Evolutionary conservation across 2,113 vertebrate genomes (phyloP), one percentile per base, ranked within the genome.

Genomic region (Entelurus aequoreus): DNA sequence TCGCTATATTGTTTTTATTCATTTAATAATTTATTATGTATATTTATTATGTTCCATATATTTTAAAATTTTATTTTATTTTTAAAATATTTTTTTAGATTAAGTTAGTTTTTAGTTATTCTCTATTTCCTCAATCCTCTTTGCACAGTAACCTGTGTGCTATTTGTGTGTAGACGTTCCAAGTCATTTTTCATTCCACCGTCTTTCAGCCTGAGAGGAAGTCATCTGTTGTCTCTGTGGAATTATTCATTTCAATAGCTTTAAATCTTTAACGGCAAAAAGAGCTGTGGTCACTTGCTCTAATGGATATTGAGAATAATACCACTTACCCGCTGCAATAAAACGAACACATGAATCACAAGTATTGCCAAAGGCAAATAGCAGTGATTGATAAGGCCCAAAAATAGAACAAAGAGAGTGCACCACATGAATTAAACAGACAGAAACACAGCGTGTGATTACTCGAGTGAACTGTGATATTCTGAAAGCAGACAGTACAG

Each of bases 131-230:
- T 28, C 28, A 28, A 28, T 28, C 28, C 28, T 28, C 28, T 28
- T 28, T 28, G 28, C 28, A 53, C 11, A 6, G 5, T 2, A 53
- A 35, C 28, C 6, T 35, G 21, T 16, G 49, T 51, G 19, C 9
- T 10, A 51, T 51, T 4, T 16, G 16, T 6, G 16, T 21, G 50
- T 51, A 51, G 11, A 53, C 12, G 10, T 5, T 14, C 28, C 28
- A 6, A 6, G 11, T 53, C 11, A 36, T 35, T 51, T 51, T 9
- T 8, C 21, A 19, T 19, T 51, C 49, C 15, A 19, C 19, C n/a
- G 15, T 8, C 8, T 53, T 69, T 69, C 40, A 46, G 38, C 16
- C 40, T 60, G 48, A 60, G 35, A 35, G 62, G 65, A 65, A 37
- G 49, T 63, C 60, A 63, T 57, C 10, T 16, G 0, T 15, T 48